phyloP scores from a whole-genome alignment of 2,113 vertebrate species.

The Chaetops frenatus region DNA sequence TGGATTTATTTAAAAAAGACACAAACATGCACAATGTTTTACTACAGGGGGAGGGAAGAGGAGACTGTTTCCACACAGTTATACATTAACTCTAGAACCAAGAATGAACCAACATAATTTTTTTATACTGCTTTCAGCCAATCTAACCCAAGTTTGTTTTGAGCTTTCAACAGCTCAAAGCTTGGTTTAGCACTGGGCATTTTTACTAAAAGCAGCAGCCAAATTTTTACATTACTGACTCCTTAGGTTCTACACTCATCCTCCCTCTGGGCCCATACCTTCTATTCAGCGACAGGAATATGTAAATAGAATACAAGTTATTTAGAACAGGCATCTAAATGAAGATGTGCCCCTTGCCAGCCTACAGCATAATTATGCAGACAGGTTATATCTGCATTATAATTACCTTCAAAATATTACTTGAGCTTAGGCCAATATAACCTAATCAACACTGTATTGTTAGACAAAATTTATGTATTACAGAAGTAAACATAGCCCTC shows the following conservation, averaged over 20 bases:
- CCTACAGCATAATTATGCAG: background rate
- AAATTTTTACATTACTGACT: background rate
- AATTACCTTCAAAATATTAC: background rate
- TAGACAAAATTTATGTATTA: background rate
- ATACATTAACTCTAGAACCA: background rate
- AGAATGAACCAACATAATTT: background rate
- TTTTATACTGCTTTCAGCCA: background rate
- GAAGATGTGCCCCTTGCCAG: background rate
- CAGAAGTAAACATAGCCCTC: background rate
- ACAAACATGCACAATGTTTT: conserved; percentile 28
- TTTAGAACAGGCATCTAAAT: background rate
- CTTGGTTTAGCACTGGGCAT: background rate
- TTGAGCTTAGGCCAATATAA: background rate
- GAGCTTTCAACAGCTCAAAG: background rate
- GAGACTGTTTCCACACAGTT: background rate
- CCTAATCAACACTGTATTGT: background rate
- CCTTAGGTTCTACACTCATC: background rate
- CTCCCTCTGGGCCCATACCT: background rate
- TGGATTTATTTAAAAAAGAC: conserved; percentile 2
- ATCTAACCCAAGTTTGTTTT: background rate
- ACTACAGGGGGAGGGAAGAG: conserved; percentile 1
- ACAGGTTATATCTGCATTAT: background rate
- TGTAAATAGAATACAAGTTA: background rate
- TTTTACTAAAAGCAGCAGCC: background rate
- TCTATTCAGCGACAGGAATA: background rate